phyloP scores from a whole-genome alignment of 2,888 invertebrate genomes.

The Harmothoe impar region DNA sequence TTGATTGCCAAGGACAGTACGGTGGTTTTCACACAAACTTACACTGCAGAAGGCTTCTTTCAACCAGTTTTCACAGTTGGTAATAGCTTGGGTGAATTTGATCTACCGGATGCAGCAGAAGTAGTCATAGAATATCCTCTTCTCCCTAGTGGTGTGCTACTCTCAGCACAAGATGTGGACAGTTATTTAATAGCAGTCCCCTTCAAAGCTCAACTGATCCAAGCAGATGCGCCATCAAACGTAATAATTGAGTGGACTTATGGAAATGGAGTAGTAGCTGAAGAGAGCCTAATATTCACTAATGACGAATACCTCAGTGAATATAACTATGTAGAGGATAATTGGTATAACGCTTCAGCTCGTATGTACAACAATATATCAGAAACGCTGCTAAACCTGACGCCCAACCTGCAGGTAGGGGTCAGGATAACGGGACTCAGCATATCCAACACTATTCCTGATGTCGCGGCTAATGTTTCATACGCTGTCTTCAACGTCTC shows the following conservation, averaged over 20 bases:
- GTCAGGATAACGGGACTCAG: background rate
- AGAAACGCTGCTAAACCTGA: too few species aligned
- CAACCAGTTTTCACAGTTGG: background rate
- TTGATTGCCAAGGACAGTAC: background rate
- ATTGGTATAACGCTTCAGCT: background rate
- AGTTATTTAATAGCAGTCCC: background rate
- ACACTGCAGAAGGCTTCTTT: background rate
- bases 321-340: background rate
- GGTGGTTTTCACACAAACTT: background rate
- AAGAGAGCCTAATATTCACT: background rate
- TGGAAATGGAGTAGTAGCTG: background rate
- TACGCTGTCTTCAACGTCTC: too few species aligned
- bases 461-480: too few species aligned
- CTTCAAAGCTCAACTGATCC: background rate
- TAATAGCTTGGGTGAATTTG: background rate
- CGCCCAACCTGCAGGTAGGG: constrained; percentile 12
- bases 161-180: background rate
- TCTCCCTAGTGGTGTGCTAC: background rate
- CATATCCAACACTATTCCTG: too few species aligned
- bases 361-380: background rate
- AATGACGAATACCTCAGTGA: background rate
- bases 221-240: background rate
- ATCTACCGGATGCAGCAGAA: background rate
- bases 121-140: background rate
- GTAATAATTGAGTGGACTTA: background rate